Base-by-base conservation (phyloP, 2,888 invertebrate species). In the Petrolisthes cinctipes region DNA sequence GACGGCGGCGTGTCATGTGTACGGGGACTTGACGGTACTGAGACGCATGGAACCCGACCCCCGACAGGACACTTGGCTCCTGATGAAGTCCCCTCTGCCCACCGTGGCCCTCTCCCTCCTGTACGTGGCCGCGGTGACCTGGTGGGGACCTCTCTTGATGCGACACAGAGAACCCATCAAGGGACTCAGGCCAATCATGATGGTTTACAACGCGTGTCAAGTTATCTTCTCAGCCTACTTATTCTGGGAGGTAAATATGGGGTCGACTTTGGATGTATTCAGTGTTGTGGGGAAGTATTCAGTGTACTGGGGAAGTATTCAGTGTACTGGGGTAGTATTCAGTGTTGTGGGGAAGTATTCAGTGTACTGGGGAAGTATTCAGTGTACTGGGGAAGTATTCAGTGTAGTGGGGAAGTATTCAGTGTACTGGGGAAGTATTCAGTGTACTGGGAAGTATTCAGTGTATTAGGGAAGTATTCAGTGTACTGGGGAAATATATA, bases 191-290 rank as follows among this genome's bases (percentile, higher is more conserved):
- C 56, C 75, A 4, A 7, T 76, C 68, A 86, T 86, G 86, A 86
- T 86, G 82, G 78, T 56, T 20, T 86, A 86, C 54, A 86, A 86
- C 20, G 82, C 86, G 17, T 56, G 82, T 20, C 86, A 86, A n/a
- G 86, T 86, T 68, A 78, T 86, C 76, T 86, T 78, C 37, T 82
- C 80, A 2, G 82, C 82, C 14, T 82, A 73, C 56, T 5, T 86
- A 0, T 86, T 86, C 82, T 82, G 57, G 23, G 82, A 86, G 86
- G 86, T 86, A 75, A 76, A 1, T 57, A 5, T 54, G n/a, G n/a
- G n/a, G n/a, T n/a, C n/a, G n/a, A n/a, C n/a, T n/a, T n/a, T n/a
- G n/a, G n/a, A n/a, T n/a, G n/a, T n/a, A n/a, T n/a, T n/a, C n/a
- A n/a, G n/a, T n/a, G n/a, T n/a, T n/a, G n/a, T n/a, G n/a, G n/a